Base-by-base conservation (phyloP, 1,140 invertebrate genomes). In the Trichomalopsis sarcophagae region DNA sequence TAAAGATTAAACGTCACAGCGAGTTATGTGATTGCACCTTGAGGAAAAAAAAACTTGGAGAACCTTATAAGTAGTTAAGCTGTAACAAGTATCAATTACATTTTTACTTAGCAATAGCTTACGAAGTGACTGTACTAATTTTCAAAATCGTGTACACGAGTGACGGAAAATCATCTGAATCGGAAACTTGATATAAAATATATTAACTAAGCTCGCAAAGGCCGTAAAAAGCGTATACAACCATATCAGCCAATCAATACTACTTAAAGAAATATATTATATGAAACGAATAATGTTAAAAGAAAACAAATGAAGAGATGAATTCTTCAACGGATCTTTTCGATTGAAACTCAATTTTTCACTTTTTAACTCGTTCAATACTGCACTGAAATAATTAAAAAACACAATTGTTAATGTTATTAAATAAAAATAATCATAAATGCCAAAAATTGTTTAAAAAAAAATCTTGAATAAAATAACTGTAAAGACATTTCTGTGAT, bases 61-160 rank as follows among this genome's bases (percentile, higher is more conserved):
- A 36, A 82, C 21, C 14, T 36, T 40, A 44, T 36, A 74, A 27
- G 50, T 75, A 75, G 55, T 83, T 83, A 83, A 76, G 73, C 73
- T 33, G 74, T 76, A 83, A 76, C 71, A 30, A 82, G 66, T 76
- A 83, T 83, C 81, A 83, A 83, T 83, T 83, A 76, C 62, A 83
- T 83, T 83, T 83, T 76, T 83, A 83, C 81, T 83, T 83, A 83
- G 81, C 74, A 76, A 83, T 83, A 83, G 81, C 81, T 82, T 82
- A 36, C 55, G 47, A 82, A 74, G n/a, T 82, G 23, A 82, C 27
- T 81, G 55, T 62, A 82, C 27, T 55, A 82, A 82, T 82, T 81
- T 36, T 68, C 68, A 68, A 81, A 73, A 40, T 80, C 66, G 6
- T 40, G 21, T 62, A 62, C 55, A 21, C 36, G 36, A 75, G 10